Conservation (phyloP, 23 tunicate genomes). For the Phallusia fumigata region DNA sequence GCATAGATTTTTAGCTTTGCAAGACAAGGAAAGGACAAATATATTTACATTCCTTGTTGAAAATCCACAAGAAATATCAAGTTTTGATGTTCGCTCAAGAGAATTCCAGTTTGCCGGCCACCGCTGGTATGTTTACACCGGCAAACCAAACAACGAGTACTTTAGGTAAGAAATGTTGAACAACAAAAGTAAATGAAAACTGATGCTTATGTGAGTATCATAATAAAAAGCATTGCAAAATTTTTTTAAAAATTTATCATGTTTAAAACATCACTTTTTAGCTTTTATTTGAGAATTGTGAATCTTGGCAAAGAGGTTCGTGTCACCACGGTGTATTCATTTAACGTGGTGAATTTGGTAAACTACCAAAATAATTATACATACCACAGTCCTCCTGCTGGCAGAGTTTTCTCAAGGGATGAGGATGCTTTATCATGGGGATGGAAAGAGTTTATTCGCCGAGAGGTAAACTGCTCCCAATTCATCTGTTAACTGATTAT, state of each 20-base stretch:
- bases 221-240: neutral
- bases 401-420: conserved; percentile 78
- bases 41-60: conserved; percentile 94
- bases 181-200: too few species aligned
- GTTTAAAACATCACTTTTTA: too few species aligned
- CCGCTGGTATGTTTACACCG: conserved; percentile 97
- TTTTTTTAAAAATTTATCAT: too few species aligned
- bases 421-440: conserved; percentile 99
- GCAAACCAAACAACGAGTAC: conserved; percentile 90
- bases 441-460: conserved; percentile 96
- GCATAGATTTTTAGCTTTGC: conserved; percentile 85
- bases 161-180: conserved; percentile 98
- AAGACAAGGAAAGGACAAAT: conserved; percentile 94
- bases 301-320: conserved; percentile 91
- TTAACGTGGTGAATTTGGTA: conserved; percentile 81
- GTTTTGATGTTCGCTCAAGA: conserved; percentile 91
- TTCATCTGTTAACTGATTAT: too few species aligned
- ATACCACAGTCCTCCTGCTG: conserved; percentile 93
- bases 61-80: conserved; percentile 95
- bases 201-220: neutral
- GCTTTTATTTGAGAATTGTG: conserved; percentile 94
- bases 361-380: conserved; percentile 91
- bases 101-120: conserved; percentile 98
- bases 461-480: too few species aligned
- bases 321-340: conserved; percentile 87